Evolutionary conservation across 2,888 invertebrate species (phyloP), one percentile per base, ranked within the genome.

Genomic region (Brassicogethes aeneus): DNA sequence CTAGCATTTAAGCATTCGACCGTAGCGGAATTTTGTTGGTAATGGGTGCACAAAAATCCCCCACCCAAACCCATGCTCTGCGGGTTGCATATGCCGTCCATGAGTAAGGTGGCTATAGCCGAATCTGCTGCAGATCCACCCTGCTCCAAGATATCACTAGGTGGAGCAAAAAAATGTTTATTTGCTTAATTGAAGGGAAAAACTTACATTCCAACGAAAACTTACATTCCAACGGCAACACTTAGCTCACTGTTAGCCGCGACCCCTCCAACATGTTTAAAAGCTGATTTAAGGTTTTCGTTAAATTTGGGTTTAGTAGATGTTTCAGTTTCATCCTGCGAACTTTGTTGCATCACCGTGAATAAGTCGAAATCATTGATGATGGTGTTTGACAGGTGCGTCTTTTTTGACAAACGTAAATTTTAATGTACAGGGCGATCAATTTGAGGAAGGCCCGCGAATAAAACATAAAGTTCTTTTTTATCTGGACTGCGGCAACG

Each of bases 61-160:
- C 92, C 91, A 5, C 91, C 90, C 10, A 91, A 68, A 1, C 91
- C 90, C 80, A 83, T 83, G 52, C 85, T 80, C 63, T 91, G 88
- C 7, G 85, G 77, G 56, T 85, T 81, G 10, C 82, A 75, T 3
- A 88, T 71, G 0, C 91, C 90, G 59, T 87, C 83, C 65, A 90
- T 90, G 51, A 91, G 75, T 30, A 89, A 64, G 1, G 85, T 78
- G 0, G 89, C 86, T 53, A 92, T 83, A 1, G 87, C 82, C 0
- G 89, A 85, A 61, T 92, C 92, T 2, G 84, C 82, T 0, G 85
- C 89, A 0, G 79, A 74, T 1, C 87, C 87, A 51, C 78, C 78
- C 55, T 72, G 74, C 50, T 72, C 65, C 41, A 91, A 69, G 53
- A 88, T 82, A 13, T 70, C 64, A 30, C 81, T 82, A 61, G 17